Evolutionary conservation across 2,113 vertebrate genomes (phyloP).

Genomic region (Cisticola juncidis): DNA sequence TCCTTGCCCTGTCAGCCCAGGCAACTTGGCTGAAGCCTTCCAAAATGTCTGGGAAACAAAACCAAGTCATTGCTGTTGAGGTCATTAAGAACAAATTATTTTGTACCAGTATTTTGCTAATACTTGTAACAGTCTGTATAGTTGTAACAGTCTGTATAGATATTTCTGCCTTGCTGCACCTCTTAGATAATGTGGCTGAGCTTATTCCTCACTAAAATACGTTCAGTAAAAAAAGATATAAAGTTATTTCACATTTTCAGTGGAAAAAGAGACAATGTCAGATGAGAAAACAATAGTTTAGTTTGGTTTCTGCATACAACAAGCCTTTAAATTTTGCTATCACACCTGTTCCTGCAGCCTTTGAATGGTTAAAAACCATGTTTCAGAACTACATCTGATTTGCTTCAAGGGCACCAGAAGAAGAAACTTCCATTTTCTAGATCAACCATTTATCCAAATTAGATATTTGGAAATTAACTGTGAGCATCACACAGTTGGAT

Average conservation of each 20-base stretch:
- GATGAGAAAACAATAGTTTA: neutral
- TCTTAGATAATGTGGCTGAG: neutral
- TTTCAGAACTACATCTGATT: neutral
- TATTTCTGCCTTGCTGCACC: neutral
- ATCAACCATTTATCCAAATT: neutral
- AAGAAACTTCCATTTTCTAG: accelerated
- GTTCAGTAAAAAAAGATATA: neutral
- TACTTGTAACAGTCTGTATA: neutral
- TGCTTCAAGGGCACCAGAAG: neutral
- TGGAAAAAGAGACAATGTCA: neutral
- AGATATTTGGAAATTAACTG: neutral
- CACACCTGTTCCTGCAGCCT: neutral
- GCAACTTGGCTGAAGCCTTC: neutral
- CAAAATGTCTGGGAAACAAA: neutral
- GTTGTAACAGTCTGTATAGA: neutral
- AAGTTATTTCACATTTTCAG: neutral
- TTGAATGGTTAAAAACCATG: neutral
- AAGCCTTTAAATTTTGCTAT: neutral
- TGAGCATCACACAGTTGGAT: neutral
- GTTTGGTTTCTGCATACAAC: neutral
- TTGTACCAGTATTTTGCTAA: neutral
- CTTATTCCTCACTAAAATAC: neutral
- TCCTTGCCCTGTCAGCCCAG: neutral
- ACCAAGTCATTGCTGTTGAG: neutral
- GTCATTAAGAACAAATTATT: neutral